Percentiles rank a stretch among this genome's conserved stretches.
These are phyloP conservation scores for Agrochola lychnidis DNA, from an alignment of 2,888 invertebrate genomes.

Conservation along the genomic window DNA sequence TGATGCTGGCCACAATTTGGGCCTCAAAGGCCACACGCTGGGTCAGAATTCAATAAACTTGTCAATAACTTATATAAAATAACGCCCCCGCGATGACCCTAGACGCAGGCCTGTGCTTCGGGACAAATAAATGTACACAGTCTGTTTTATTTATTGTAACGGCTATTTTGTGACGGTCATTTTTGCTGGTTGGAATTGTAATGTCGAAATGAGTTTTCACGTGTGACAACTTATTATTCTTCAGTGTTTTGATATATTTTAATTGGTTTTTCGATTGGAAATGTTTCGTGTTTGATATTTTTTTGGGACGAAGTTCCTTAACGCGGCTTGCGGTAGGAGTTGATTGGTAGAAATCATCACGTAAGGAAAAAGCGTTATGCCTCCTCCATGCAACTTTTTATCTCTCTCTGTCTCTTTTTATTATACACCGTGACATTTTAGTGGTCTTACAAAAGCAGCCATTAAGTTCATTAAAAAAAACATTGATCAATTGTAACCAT, in stretches of 20 bases:
- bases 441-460: too few species aligned
- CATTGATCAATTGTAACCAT: too few species aligned
- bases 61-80: constrained; percentile 67
- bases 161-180: constrained; percentile 18
- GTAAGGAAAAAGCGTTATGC: too few species aligned
- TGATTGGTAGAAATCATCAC: too few species aligned
- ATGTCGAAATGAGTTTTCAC: constrained; percentile 17
- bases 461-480: too few species aligned
- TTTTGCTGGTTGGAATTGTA: constrained; percentile 14
- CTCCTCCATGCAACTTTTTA: too few species aligned
- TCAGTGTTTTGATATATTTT: background rate
- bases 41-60: constrained; percentile 68
- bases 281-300: background rate
- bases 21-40: constrained; percentile 46
- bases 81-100: constrained; percentile 56
- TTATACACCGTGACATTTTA: too few species aligned
- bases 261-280: background rate
- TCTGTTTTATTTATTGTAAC: constrained; percentile 49
- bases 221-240: background rate
- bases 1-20: constrained; percentile 37
- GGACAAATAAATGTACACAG: constrained; percentile 50
- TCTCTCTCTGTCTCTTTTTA: too few species aligned
- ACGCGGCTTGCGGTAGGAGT: too few species aligned
- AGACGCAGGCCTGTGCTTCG: constrained; percentile 22
- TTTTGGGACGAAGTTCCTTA: too few species aligned